Percentiles rank a stretch among this genome's conserved stretches.
Conservation (phyloP, 92 coral and sea anemone genomes). For the Pocillopora grandis region DNA sequence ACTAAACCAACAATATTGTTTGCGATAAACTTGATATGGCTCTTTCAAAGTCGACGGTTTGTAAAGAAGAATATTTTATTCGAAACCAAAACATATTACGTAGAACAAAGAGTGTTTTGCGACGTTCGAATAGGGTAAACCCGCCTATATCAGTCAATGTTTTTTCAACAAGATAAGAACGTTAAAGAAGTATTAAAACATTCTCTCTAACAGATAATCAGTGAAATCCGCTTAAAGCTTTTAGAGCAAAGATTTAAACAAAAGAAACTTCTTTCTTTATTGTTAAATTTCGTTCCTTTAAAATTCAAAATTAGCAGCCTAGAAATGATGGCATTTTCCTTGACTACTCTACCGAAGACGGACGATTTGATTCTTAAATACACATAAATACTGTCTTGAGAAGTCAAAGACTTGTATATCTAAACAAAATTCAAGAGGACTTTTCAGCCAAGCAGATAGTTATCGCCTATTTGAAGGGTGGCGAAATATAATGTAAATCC, state of each 20-base stretch:
- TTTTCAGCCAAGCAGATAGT: constrained; percentile 6
- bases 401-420: not conserved
- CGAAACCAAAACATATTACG: constrained; percentile 8
- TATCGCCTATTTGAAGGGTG: constrained; percentile 38
- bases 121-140: not conserved
- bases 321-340: not conserved
- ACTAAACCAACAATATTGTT: not conserved
- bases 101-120: constrained; percentile 29
- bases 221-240: not conserved
- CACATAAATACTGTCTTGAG: not conserved
- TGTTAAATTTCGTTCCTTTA: not conserved
- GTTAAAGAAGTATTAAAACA: constrained; percentile 22
- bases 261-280: not conserved
- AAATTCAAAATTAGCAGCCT: not conserved
- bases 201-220: constrained; percentile 17
- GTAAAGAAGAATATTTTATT: constrained; percentile 19
- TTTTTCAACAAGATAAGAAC: constrained; percentile 25
- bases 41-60: not conserved
- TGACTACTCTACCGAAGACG: not conserved
- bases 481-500: constrained; percentile 27
- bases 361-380: not conserved
- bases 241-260: constrained; percentile 1
- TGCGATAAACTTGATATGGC: not conserved
- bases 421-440: constrained; percentile 3
- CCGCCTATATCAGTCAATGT: constrained; percentile 13